These are phyloP conservation scores for Brachionus asplanchnoidis DNA, from an alignment of 1,140 invertebrate genomes.

Conservation along the genomic window DNA sequence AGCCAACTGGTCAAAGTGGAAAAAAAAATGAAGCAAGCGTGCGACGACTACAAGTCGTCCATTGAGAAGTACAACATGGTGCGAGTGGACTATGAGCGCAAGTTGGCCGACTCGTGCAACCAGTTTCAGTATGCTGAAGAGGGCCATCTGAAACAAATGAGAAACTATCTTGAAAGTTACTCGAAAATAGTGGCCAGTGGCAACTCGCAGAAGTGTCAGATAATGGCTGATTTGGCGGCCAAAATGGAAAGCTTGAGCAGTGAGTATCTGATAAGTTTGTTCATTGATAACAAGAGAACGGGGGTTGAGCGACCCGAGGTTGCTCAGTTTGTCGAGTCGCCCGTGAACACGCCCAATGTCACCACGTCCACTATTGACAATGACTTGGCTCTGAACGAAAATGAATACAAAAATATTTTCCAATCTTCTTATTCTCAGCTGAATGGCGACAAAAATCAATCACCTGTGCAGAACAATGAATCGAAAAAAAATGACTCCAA, in stretches of 20 bases:
- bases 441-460: background rate
- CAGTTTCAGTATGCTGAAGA: conserved; percentile 40
- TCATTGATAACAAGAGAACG: conserved; percentile 35
- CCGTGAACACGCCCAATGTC: background rate
- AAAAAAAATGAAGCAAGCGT: conserved; percentile 24
- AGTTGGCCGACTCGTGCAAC: conserved; percentile 34
- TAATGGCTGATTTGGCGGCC: background rate
- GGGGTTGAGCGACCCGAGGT: background rate
- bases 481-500: conserved; percentile 23
- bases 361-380: background rate
- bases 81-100: conserved; percentile 8
- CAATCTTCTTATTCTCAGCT: conserved; percentile 19
- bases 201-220: background rate
- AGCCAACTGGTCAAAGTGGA: conserved; percentile 6
- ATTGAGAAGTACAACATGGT: conserved; percentile 23
- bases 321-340: background rate
- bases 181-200: background rate
- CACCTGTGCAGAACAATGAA: background rate
- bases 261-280: background rate
- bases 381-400: background rate
- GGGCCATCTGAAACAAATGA: conserved; percentile 33
- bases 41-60: conserved; percentile 6
- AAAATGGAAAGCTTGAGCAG: background rate
- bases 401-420: conserved; percentile 33
- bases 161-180: background rate